Percentiles rank a stretch among this genome's conserved stretches.
These are phyloP conservation scores for Propithecus perrieri DNA, from an alignment of 2,797 vertebrate genomes.

Conservation along the genomic window DNA sequence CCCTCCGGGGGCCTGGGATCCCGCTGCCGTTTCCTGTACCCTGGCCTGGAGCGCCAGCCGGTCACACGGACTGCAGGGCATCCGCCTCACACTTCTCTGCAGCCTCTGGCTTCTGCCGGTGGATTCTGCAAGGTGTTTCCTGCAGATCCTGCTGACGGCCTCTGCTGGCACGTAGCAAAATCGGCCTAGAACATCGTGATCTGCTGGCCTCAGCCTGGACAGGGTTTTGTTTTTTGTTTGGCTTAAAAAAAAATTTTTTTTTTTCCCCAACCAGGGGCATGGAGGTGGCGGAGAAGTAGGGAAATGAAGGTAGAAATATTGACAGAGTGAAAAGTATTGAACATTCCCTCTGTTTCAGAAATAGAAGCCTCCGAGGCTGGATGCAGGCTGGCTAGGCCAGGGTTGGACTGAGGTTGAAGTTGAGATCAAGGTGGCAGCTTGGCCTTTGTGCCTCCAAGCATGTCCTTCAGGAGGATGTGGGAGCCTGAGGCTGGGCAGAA, in stretches of 20 bases:
- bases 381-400: background rate
- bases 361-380: background rate
- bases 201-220: background rate
- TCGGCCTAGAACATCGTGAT: slow-evolving; percentile 42
- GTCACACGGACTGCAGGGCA: background rate
- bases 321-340: background rate
- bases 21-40: background rate
- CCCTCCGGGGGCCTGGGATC: background rate
- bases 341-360: slow-evolving; percentile 57
- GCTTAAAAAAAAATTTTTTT: background rate
- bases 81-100: background rate
- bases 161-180: background rate
- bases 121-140: slow-evolving; percentile 69
- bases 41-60: background rate
- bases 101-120: slow-evolving; percentile 44
- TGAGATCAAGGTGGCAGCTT: background rate
- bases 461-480: rapidly evolving
- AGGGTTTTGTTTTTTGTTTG: slow-evolving; percentile 63
- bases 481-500: too few relatives aligned
- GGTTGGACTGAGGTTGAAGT: background rate
- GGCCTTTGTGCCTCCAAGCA: background rate
- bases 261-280: background rate
- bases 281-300: background rate
- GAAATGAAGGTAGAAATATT: slow-evolving; percentile 61
- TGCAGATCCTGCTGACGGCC: slow-evolving; percentile 49